Evolutionary conservation across 2,113 vertebrate genomes (phyloP), one percentile per base, ranked within the genome.

Genomic region (Python bivittatus): DNA sequence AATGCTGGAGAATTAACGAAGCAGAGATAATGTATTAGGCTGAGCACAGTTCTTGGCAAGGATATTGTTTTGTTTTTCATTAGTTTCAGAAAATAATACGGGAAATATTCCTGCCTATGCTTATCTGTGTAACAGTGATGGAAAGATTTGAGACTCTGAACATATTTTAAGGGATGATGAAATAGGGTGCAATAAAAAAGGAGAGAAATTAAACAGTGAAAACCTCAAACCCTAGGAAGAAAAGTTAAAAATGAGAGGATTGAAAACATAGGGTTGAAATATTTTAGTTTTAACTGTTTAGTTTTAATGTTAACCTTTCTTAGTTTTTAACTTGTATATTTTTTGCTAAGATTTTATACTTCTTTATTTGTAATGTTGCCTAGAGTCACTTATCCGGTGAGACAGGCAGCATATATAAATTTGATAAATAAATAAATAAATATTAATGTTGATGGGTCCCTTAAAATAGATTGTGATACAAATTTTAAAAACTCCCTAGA

Each of bases 1-100:
- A 94, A 93, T 94, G 94, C 94, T 93, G 96, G 95, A 95, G 94
- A 92, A 95, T 96, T 96, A 96, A 93, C 93, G 64, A 94, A 96
- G 96, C 95, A 94, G 93, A 91, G 93, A 95, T 96, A 94, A 96
- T 95, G 95, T 96, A 95, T 96, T 91, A 93, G 93, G 56, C 90
- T 56, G 94, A 96, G 95, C 86, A 29, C 22, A 91, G 95, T 95
- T 95, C 93, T 53, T 88, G 93, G 94, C 95, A 93, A 94, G 94
- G 0, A 0, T 88, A 93, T 96, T 97, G 95, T 95, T 94, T 86
- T 92, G 94, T 90, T 94, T 95, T 95, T 93, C 95, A 88, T 54
- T 57, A 91, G 0, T 0, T 88, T 58, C 91, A 1, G 20, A 85
- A 88, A 86, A 90, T 48, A 92, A 61, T 64, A 92, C 17, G 5